Conservation (phyloP, 2,113 vertebrate species). For the Hiodon alosoides region DNA sequence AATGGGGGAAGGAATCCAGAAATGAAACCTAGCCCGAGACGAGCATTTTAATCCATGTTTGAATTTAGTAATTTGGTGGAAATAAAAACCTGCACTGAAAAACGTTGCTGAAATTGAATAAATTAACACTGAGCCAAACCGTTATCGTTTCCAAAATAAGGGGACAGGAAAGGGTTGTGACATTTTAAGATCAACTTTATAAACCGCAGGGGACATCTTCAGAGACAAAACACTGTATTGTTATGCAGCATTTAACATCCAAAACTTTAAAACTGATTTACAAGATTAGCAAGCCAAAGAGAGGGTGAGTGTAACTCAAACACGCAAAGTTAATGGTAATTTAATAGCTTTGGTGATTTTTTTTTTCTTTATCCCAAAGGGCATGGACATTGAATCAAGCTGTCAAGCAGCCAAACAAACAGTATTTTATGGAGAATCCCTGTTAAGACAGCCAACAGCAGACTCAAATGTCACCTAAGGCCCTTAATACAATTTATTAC, state of each 20-base stretch:
- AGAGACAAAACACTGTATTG: too few species aligned
- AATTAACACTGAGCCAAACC: too few species aligned
- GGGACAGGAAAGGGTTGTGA: too few species aligned
- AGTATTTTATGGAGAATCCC: constrained; percentile 8
- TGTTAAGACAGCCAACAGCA: not conserved
- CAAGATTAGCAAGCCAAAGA: constrained; percentile 16
- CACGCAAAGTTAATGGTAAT: constrained; percentile 22
- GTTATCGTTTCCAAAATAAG: too few species aligned
- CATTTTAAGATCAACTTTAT: too few species aligned
- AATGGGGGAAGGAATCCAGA: too few species aligned
- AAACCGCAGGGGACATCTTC: too few species aligned
- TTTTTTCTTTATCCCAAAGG: constrained; percentile 1
- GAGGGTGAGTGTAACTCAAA: constrained; percentile 10
- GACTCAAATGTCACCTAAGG: not conserved
- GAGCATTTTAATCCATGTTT: too few species aligned
- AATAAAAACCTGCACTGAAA: too few species aligned
- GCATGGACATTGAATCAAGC: constrained; percentile 19
- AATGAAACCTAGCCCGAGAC: too few species aligned
- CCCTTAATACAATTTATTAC: not conserved
- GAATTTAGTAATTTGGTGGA: too few species aligned
- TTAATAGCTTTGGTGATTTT: constrained; percentile 22
- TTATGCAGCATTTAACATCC: not conserved
- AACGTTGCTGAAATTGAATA: too few species aligned
- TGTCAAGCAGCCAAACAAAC: constrained; percentile 10
- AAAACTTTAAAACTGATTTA: not conserved